Conservation (phyloP, 2,888 invertebrate species). For the Chironomus tentans region DNA sequence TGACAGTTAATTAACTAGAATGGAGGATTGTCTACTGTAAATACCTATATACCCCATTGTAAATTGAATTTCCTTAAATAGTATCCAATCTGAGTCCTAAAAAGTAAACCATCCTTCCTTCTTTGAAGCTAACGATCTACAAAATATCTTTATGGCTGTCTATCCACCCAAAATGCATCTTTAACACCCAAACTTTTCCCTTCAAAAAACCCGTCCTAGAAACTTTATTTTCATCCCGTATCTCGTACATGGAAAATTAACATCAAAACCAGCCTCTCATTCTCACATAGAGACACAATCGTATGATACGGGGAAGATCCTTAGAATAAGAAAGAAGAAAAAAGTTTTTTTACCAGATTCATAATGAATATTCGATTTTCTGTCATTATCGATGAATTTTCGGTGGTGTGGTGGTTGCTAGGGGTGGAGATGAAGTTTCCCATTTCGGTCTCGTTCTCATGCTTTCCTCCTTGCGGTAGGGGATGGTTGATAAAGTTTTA, state of each 20-base stretch:
- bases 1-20: too few species aligned
- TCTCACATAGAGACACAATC: background rate
- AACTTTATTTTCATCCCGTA: background rate
- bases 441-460: background rate
- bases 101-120: too few species aligned
- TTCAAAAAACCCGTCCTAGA: too few species aligned
- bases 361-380: constrained; percentile 26
- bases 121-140: too few species aligned
- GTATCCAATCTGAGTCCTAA: too few species aligned
- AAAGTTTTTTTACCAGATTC: constrained; percentile 9
- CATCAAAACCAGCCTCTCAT: background rate
- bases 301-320: background rate
- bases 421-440: background rate
- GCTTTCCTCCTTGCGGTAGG: background rate
- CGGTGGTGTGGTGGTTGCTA: background rate
- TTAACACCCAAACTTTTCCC: too few species aligned
- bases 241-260: background rate
- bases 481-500: constrained; percentile 9
- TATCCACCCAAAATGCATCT: too few species aligned
- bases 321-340: background rate
- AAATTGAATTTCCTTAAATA: too few species aligned
- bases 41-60: too few species aligned
- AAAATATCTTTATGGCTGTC: too few species aligned
- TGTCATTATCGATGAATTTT: constrained; percentile 24
- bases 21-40: too few species aligned